Conservation (phyloP, 1,140 invertebrate genomes). For the Tetragonula clypearis region DNA sequence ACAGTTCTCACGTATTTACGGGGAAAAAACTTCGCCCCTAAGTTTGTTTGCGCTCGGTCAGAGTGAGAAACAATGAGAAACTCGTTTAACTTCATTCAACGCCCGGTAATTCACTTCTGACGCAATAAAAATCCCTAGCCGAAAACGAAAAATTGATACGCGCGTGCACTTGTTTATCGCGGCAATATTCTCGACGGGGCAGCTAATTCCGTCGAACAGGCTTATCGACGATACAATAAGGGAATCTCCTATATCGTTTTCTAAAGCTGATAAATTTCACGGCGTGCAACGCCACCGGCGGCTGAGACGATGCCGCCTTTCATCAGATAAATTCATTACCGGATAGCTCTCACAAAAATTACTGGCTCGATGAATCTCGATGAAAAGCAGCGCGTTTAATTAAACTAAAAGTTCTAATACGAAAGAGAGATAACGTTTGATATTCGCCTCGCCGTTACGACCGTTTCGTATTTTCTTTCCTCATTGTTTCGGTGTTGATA, state of each 20-base stretch:
- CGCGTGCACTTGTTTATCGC: neutral
- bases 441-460: neutral
- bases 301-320: constrained; percentile 19
- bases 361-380: constrained; percentile 36
- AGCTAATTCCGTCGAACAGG: neutral
- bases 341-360: constrained; percentile 61
- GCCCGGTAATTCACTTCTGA: neutral
- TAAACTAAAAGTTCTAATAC: constrained; percentile 19
- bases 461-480: neutral
- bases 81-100: neutral
- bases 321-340: constrained; percentile 67
- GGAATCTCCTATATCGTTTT: neutral
- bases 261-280: constrained; percentile 10
- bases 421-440: neutral
- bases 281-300: constrained; percentile 2
- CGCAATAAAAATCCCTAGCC: neutral
- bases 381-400: neutral
- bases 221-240: neutral
- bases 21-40: neutral
- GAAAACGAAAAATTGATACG: neutral
- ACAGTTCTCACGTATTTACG: neutral
- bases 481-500: neutral
- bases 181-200: neutral
- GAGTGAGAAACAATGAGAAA: neutral
- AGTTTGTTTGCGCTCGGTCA: neutral